phyloP scores from a whole-genome alignment of 2,888 invertebrate species.

The Leptogaster cylindrica region DNA sequence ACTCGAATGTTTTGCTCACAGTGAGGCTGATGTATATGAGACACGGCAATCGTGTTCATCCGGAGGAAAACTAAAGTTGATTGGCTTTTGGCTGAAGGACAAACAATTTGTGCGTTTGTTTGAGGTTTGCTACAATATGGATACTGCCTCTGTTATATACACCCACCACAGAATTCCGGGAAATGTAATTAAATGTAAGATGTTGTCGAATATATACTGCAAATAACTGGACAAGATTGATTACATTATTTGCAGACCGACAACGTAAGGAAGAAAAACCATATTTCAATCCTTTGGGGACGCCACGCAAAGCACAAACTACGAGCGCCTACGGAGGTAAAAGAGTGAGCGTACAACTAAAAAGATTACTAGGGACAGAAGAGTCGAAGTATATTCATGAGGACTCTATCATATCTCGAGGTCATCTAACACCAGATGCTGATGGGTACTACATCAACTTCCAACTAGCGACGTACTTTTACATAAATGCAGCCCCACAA shows the following conservation, averaged over 20 bases:
- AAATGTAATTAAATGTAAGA: background rate
- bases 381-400: conserved; percentile 52
- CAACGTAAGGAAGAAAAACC: background rate
- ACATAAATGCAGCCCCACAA: conserved; percentile 63
- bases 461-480: conserved; percentile 63
- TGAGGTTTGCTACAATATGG: conserved; percentile 44
- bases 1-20: background rate
- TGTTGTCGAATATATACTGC: too few species aligned
- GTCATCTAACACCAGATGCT: conserved; percentile 63
- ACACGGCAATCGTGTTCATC: conserved; percentile 1
- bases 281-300: background rate
- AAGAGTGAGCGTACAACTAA: background rate
- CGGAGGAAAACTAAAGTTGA: conserved; percentile 34
- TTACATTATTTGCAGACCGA: background rate
- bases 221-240: too few species aligned
- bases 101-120: conserved; percentile 40
- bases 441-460: conserved; percentile 62
- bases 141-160: conserved; percentile 42
- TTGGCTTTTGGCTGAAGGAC: conserved; percentile 39
- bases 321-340: background rate
- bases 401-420: conserved; percentile 58
- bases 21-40: background rate
- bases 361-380: background rate
- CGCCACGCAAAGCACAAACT: background rate
- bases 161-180: conserved; percentile 41